These are phyloP conservation scores for Nematostella vectensis DNA, from an alignment of 92 coral and sea anemone genomes.

Conservation along the genomic window DNA sequence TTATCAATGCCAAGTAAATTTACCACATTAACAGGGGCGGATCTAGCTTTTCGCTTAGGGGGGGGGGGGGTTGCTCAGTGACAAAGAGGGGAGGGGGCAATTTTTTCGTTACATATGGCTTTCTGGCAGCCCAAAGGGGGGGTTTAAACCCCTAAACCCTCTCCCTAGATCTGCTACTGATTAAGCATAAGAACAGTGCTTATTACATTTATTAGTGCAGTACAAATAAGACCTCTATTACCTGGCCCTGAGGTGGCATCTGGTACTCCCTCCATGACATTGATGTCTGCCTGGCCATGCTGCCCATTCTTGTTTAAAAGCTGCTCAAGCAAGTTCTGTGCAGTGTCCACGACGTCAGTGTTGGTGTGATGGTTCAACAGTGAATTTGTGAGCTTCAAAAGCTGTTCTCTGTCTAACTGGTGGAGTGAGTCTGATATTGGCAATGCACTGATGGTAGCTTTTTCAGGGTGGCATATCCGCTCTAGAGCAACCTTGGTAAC, in stretches of 20 bases:
- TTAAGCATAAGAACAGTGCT: no score
- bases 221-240: conserved; percentile 4
- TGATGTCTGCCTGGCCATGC: conserved; percentile 40
- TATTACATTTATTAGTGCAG: no score
- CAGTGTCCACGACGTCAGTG: conserved; percentile 71
- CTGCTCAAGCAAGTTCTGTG: conserved; percentile 71
- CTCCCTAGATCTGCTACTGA: no score
- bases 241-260: conserved; percentile 99
- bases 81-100: no score
- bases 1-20: no score
- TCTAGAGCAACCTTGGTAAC: conserved; percentile 68
- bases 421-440: conserved; percentile 88
- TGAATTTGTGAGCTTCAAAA: conserved; percentile 79
- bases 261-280: conserved; percentile 78
- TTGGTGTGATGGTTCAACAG: conserved; percentile 75
- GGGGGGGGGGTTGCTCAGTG: no score
- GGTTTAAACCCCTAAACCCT: no score
- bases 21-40: no score
- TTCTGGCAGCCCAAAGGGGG: no score
- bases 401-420: conserved; percentile 63
- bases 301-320: conserved; percentile 37
- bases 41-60: no score
- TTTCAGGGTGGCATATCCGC: conserved; percentile 43
- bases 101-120: no score
- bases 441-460: conserved; percentile 14